These are phyloP conservation scores for Neopelma chrysocephalum DNA, from an alignment of 2,797 vertebrate genomes.

Conservation along the genomic window DNA sequence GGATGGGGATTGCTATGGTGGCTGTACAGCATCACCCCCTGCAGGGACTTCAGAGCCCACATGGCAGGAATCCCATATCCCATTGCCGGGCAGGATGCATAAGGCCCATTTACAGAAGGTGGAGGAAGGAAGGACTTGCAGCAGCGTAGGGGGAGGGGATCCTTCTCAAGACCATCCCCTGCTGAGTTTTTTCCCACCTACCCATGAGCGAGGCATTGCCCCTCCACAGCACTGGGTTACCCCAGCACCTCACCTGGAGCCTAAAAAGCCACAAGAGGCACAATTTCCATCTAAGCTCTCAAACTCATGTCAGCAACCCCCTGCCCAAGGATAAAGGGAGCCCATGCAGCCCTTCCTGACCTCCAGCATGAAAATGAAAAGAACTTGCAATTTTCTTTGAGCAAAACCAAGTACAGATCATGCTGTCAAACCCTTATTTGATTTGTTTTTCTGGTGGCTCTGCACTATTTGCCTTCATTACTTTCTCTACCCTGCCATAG, in stretches of 20 bases:
- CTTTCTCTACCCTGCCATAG: background rate
- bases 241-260: background rate
- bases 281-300: background rate
- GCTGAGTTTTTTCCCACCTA: background rate
- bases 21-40: background rate
- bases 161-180: background rate
- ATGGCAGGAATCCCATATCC: background rate
- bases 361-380: background rate
- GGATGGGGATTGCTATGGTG: background rate
- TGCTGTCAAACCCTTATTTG: slow-evolving; percentile 8
- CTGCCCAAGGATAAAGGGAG: background rate
- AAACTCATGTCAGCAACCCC: background rate
- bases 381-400: slow-evolving; percentile 10
- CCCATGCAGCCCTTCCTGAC: background rate
- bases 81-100: background rate
- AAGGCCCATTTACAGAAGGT: background rate
- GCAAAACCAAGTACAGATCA: background rate
- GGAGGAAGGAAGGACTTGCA: background rate
- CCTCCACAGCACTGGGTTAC: background rate
- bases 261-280: background rate
- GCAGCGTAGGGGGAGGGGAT: fast-evolving
- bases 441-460: slow-evolving; percentile 9
- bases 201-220: fast-evolving
- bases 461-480: slow-evolving; percentile 5
- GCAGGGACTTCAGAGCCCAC: background rate